Conservation (phyloP, 2,113 vertebrate species). For the Dicaeum eximium region DNA sequence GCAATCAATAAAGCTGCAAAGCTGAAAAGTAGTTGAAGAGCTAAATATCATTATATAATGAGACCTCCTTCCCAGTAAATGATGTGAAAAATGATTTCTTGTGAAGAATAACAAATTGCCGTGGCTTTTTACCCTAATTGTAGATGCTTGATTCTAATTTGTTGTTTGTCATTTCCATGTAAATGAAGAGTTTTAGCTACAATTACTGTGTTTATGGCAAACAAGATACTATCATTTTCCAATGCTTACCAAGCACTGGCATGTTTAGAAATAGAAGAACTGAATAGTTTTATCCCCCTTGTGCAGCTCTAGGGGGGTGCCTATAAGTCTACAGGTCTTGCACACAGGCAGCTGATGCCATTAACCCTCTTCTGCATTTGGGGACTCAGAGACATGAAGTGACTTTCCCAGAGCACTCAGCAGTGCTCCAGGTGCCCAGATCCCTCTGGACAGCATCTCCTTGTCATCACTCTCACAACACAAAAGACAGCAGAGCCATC, state of each 20-base stretch:
- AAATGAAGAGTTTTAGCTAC: conserved; percentile 52
- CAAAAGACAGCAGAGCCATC: not conserved
- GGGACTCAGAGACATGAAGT: not conserved
- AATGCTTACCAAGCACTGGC: not conserved
- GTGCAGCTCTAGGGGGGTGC: not conserved
- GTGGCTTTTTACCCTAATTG: conserved; percentile 49
- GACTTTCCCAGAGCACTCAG: not conserved
- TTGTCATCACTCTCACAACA: not conserved
- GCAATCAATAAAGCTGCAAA: conserved; percentile 31
- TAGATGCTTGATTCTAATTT: conserved; percentile 50
- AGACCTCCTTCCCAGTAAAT: conserved; percentile 21
- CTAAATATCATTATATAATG: conserved; percentile 25
- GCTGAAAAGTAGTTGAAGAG: conserved; percentile 16
- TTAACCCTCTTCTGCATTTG: not conserved
- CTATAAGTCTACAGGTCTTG: not conserved
- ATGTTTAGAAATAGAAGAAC: not conserved
- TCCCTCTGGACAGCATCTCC: not conserved
- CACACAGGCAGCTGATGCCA: not conserved
- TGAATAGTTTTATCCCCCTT: not conserved
- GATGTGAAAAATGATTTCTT: conserved; percentile 47
- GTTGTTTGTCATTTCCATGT: conserved; percentile 51
- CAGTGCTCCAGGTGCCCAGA: not conserved
- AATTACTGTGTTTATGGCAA: conserved; percentile 16
- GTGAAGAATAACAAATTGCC: conserved; percentile 14
- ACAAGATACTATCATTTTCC: not conserved